A percentile compares a stretch with the other conserved stretches of the same genome.
phyloP scores from a whole-genome alignment of 2,888 invertebrate genomes.

The Halictus ligatus region DNA sequence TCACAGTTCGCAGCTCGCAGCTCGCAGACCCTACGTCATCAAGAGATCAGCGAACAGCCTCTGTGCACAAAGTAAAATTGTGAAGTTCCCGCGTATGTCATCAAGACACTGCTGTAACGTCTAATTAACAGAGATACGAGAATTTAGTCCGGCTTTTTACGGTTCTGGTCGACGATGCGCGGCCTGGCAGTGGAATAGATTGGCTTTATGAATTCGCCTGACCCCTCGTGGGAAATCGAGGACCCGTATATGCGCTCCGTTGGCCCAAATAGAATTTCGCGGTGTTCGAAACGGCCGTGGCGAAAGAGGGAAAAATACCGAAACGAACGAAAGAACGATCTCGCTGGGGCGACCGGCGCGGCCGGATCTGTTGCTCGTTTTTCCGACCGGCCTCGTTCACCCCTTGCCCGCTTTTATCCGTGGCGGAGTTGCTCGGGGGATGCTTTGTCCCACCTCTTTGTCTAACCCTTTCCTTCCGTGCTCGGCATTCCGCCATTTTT shows the following conservation, averaged over 20 bases:
- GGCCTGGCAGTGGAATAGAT: conserved; percentile 30
- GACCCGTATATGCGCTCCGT: conserved; percentile 28
- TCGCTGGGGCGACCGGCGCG: background rate
- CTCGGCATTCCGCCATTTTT: background rate
- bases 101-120: background rate
- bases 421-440: background rate
- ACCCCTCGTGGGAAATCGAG: conserved; percentile 57
- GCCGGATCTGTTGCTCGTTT: conserved; percentile 37
- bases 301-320: background rate
- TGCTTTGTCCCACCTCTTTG: conserved; percentile 1
- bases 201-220: conserved; percentile 59
- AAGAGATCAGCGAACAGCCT: background rate
- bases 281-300: conserved; percentile 8
- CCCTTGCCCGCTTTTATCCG: background rate
- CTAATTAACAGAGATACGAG: background rate
- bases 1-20: too few species aligned
- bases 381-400: background rate
- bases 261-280: conserved; percentile 51
- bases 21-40: too few species aligned
- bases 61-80: background rate
- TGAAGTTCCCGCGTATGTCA: background rate
- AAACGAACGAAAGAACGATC: conserved; percentile 21
- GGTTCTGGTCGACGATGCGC: background rate
- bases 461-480: background rate
- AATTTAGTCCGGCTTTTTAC: background rate